Conservation (phyloP, 2,797 vertebrate genomes). For the Neoniphon sammara region DNA sequence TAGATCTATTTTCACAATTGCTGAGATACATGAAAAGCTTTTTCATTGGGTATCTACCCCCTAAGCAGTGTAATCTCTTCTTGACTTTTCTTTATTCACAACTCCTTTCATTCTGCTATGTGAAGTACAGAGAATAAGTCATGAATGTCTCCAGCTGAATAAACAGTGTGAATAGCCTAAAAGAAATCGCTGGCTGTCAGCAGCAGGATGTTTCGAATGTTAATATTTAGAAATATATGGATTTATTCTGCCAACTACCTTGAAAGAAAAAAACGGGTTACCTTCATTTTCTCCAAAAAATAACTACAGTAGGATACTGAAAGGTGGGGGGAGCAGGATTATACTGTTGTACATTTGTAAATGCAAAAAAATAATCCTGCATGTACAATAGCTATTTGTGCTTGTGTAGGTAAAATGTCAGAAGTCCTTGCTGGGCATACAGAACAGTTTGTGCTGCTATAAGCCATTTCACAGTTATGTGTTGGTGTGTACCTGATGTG, state of each 20-base stretch:
- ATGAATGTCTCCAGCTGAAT: conserved; percentile 15
- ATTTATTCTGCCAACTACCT: conserved; percentile 32
- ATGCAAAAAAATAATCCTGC: neutral
- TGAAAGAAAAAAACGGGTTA: neutral
- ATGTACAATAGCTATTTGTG: neutral
- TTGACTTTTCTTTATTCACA: neutral
- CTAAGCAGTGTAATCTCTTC: conserved; percentile 6
- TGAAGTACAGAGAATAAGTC: conserved; percentile 4
- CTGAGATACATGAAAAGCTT: neutral
- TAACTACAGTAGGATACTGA: conserved; percentile 1
- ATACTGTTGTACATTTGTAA: neutral
- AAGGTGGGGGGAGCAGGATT: neutral
- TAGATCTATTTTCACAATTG: conserved; percentile 27
- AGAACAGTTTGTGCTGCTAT: neutral
- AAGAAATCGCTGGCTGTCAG: conserved; percentile 10
- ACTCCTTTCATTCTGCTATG: conserved; percentile 8
- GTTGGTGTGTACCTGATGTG: conserved; percentile 89
- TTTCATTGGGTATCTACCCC: neutral
- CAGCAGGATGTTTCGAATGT: conserved; percentile 8
- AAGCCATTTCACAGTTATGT: neutral
- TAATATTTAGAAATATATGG: conserved; percentile 23
- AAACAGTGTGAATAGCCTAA: conserved; percentile 8
- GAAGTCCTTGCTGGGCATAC: neutral
- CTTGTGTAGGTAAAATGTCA: neutral
- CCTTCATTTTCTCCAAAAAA: conserved; percentile 10